Conservation (phyloP, 2,888 invertebrate genomes). For the Uropetala carovei region DNA sequence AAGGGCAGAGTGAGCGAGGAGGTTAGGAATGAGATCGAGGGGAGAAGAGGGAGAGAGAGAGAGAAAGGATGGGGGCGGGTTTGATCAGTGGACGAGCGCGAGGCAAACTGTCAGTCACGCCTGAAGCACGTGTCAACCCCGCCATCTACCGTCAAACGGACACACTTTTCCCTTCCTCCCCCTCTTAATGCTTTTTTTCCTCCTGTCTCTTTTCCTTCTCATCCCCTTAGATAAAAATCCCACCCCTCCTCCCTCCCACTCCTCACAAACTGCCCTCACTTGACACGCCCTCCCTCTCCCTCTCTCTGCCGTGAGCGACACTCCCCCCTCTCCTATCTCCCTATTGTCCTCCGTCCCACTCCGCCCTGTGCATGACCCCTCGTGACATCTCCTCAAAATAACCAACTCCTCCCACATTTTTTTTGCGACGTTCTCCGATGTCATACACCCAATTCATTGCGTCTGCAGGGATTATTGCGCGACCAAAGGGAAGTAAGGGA, state of each 20-base stretch:
- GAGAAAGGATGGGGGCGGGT: constrained; percentile 4
- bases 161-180: neutral
- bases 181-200: constrained; percentile 38
- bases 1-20: neutral
- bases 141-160: constrained; percentile 35
- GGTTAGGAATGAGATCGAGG: neutral
- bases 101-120: constrained; percentile 32
- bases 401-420: constrained; percentile 8
- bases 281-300: neutral
- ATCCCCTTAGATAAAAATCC: constrained; percentile 18
- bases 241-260: neutral
- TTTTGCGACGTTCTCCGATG: neutral
- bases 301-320: neutral
- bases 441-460: constrained; percentile 40
- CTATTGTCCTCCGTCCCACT: neutral
- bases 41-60: neutral
- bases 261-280: neutral
- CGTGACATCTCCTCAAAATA: constrained; percentile 46
- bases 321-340: neutral
- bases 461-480: neutral
- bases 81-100: constrained; percentile 11
- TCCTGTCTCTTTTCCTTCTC: neutral
- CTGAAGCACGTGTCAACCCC: constrained; percentile 32
- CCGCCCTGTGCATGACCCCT: constrained; percentile 2
- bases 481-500: neutral